Conservation (phyloP, 1,140 invertebrate species). For the Meloidogyne floridensis region DNA sequence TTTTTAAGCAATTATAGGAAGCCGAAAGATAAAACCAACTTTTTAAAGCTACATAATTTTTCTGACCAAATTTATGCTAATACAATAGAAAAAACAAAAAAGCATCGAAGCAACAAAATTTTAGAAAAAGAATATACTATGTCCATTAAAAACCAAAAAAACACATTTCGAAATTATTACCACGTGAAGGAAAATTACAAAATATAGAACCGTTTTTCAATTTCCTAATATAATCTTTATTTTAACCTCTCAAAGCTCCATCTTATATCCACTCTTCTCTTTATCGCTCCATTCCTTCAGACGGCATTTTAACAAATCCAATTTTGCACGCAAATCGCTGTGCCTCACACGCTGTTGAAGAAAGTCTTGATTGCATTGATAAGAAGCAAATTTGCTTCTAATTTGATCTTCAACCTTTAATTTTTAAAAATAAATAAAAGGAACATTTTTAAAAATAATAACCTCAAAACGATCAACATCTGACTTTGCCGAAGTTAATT, state of each 20-base stretch:
- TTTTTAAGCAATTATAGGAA: too few species aligned
- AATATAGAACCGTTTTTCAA: not conserved
- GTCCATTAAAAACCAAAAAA: not conserved
- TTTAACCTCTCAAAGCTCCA: not conserved
- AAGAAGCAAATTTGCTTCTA: slow-evolving; percentile 20
- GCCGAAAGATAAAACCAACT: too few species aligned
- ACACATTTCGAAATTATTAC: not conserved
- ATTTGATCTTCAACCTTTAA: slow-evolving; percentile 24
- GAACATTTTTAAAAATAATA: not conserved
- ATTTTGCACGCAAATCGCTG: slow-evolving; percentile 26
- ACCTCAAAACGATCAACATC: slow-evolving; percentile 20
- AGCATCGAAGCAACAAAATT: too few species aligned
- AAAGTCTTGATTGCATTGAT: slow-evolving; percentile 23
- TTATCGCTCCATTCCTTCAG: slow-evolving; percentile 26
- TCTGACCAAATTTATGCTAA: too few species aligned
- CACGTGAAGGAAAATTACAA: not conserved
- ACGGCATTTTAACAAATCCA: slow-evolving; percentile 18
- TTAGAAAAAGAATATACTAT: not conserved
- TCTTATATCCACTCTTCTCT: not conserved
- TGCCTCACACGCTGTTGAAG: slow-evolving; percentile 18
- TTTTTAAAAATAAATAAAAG: not conserved
- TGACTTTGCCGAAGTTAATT: not conserved
- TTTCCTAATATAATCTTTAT: not conserved
- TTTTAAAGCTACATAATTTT: too few species aligned
- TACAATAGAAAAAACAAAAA: too few species aligned